Base-by-base conservation (phyloP, 2,888 invertebrate genomes). In the Meandrusa payeni region DNA sequence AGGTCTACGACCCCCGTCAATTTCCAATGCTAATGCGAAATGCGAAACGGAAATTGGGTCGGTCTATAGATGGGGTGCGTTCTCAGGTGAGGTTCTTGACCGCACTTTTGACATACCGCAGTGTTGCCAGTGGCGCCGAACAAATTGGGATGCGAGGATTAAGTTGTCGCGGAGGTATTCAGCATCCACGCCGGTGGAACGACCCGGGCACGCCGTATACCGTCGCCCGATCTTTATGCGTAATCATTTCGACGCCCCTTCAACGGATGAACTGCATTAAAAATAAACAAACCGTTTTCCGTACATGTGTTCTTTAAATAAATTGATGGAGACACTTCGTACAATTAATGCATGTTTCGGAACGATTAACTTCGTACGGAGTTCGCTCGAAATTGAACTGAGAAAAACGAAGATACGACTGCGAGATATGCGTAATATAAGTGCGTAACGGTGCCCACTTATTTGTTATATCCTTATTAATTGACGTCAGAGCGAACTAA, bases 21-120 rank as follows among this genome's bases (percentile, higher is more conserved):
- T 40, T 50, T 47, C 41, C 46, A 52, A 53, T 50, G 47, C 37
- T 49, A 50, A 55, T 51, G 43, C 48, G 50, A 44, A 40, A 44
- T 44, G 42, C 46, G 42, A 42, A n/a, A 33, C 41, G 40, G 36
- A 41, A 61, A 59, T 49, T 45, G 47, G 55, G 51, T 40, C 51
- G 51, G 47, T 55, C 52, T 57, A 51, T 41, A 48, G 55, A 51
- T 47, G 47, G 37, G 46, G 46, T 52, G 45, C 45, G 44, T 42
- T 50, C 53, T 52, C 74, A 76, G 76, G 78, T 76, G 69, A 65
- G 81, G 79, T 80, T 57, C 48, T 73, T 76, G 80, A 76, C 80
- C 81, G 69, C 59, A 61, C 61, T 57, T 61, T 69, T 69, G 71
- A 71, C 64, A 65, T 67, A 52, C 61, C 65, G 55, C 49, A 57